Evolutionary conservation across 2,797 vertebrate species (phyloP).

Genomic region (Sardinella longiceps): DNA sequence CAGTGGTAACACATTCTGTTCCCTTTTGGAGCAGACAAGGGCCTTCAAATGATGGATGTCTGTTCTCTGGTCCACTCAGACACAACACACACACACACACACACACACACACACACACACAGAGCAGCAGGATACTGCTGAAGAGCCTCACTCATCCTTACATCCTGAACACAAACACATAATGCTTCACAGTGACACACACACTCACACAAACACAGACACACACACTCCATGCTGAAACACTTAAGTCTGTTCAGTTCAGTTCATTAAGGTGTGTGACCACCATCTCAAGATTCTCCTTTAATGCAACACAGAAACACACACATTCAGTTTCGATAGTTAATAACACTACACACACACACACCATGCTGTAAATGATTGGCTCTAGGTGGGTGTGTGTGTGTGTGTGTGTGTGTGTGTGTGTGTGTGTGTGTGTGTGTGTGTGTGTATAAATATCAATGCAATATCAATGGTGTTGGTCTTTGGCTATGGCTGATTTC

Average conservation of each 20-base stretch:
- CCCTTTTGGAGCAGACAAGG: background rate
- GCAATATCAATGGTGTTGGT: no score
- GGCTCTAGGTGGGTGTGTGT: background rate
- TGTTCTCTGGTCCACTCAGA: background rate
- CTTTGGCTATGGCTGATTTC: no score
- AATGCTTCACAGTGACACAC: background rate
- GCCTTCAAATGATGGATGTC: slow-evolving; percentile 13
- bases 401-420: background rate
- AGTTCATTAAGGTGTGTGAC: background rate
- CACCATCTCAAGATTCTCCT: background rate
- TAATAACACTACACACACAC: background rate
- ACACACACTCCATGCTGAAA: background rate
- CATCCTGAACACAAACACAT: background rate
- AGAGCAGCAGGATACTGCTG: no score
- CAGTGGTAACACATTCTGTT: background rate
- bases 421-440: background rate
- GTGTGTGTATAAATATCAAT: background rate
- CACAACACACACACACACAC: background rate
- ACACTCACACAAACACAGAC: background rate
- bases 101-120: background rate
- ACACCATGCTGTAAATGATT: background rate
- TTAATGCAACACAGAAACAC: background rate
- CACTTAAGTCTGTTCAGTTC: background rate
- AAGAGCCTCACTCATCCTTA: no score
- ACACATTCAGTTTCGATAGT: background rate